Evolutionary conservation across 2,113 vertebrate species (phyloP), one percentile per base, ranked within the genome.

Genomic region (Megaleporinus macrocephalus): DNA sequence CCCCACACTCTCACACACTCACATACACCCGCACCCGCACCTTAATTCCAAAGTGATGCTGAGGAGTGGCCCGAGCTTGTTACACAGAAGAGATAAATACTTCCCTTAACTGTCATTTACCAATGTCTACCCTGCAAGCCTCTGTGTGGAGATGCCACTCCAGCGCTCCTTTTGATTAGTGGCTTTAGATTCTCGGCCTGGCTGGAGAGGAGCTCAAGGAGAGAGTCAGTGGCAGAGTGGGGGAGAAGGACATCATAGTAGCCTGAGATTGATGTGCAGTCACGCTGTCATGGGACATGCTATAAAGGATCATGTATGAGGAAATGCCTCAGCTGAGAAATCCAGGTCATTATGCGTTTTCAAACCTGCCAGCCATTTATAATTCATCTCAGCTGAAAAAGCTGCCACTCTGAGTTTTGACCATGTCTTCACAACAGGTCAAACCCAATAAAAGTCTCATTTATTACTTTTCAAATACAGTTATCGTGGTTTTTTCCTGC

Each of bases 71-170:
- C 74, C 15, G 29, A 80, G 83, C 78, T 70, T 83, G 82, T 49
- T 82, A 78, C 62, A 76, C 57, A 53, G 27, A 57, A 44, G 72
- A 75, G 82, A 86, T 87, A 82, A 87, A 86, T 80, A 79, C 80
- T 86, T 75, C 62, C 76, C 73, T 80, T 73, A 79, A 79, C 82
- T 78, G 85, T 72, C 74, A 81, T 83, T 86, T 73, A 62, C 82
- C 85, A 84, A 69, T 73, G 78, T 73, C 85, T 78, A 53, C 27
- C 68, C 47, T 78, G 55, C 68, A 73, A 66, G 18, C 29, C 33
- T 10, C 73, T 75, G 75, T 68, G 62, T 49, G 62, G 73, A 71
- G 69, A 83, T 44, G 77, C 66, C 73, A 82, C 73, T 79, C 49
- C 63, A 74, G 44, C 71, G 78, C 44, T 81, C 26, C 22, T 36